Evolutionary conservation across 1,140 invertebrate genomes (phyloP).

Genomic region (Zaprionus inermis): DNA sequence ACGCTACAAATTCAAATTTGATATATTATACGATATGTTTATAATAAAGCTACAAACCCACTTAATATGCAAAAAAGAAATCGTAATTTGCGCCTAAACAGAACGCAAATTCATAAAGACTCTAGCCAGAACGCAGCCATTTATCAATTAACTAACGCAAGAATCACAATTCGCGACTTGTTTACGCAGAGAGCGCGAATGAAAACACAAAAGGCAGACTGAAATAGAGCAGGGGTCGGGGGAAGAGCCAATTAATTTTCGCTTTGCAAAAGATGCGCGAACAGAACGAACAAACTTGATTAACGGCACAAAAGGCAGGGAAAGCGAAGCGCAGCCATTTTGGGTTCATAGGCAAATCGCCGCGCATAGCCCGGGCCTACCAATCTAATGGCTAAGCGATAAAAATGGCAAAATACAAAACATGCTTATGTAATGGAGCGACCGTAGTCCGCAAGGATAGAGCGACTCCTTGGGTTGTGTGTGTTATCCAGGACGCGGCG

Average conservation of each 20-base stretch:
- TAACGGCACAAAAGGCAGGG: constrained; percentile 44
- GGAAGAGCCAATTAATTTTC: constrained; percentile 72
- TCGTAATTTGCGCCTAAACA: neutral
- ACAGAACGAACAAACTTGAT: constrained; percentile 68
- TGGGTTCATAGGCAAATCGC: constrained; percentile 26
- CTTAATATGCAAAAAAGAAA: neutral
- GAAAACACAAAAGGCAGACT: constrained; percentile 11
- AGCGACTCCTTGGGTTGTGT: too few species aligned
- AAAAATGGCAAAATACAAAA: constrained; percentile 65
- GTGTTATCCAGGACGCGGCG: constrained; percentile 20
- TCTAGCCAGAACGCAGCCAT: constrained; percentile 31
- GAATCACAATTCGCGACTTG: constrained; percentile 50
- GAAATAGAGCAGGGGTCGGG: neutral
- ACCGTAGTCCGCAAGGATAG: too few species aligned
- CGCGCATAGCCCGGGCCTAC: constrained; percentile 14
- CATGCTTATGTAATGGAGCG: constrained; percentile 62
- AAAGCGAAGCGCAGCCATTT: too few species aligned
- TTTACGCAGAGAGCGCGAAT: constrained; percentile 12
- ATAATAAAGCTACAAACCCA: neutral
- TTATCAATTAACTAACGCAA: constrained; percentile 69
- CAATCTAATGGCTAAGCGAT: constrained; percentile 72
- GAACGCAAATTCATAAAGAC: constrained; percentile 14
- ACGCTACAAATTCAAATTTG: neutral
- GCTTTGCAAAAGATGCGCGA: constrained; percentile 55
- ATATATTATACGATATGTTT: neutral